Conservation (phyloP, 2,888 invertebrate species). For the Pantelozetes paolii region DNA sequence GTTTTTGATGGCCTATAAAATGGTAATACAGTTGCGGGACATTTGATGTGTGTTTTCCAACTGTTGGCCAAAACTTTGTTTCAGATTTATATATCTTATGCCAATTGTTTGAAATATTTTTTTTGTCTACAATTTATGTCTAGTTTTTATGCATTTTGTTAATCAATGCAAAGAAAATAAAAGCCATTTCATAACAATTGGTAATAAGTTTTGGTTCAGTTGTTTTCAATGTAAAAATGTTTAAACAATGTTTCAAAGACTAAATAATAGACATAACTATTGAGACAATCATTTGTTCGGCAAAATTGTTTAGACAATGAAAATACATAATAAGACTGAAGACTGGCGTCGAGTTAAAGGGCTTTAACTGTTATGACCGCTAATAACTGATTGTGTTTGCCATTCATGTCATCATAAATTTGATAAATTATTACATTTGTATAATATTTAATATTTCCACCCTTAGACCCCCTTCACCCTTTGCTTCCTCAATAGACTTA, state of each 20-base stretch:
- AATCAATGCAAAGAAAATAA: background rate
- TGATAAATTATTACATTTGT: conserved; percentile 12
- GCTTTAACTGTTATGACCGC: conserved; percentile 12
- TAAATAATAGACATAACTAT: background rate
- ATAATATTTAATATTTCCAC: conserved; percentile 4
- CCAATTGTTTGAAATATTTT: too few relatives aligned
- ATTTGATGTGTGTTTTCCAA: too few relatives aligned
- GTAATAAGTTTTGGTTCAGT: conserved; percentile 20
- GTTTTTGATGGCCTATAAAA: too few relatives aligned
- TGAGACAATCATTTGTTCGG: background rate
- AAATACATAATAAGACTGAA: background rate
- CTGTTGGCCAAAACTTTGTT: too few relatives aligned
- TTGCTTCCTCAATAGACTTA: background rate
- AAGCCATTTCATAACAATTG: conserved; percentile 13
- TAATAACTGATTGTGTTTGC: conserved; percentile 28
- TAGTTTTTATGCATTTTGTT: too few relatives aligned
- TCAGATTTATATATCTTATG: too few relatives aligned
- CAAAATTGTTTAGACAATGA: background rate
- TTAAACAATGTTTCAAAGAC: background rate
- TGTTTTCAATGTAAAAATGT: background rate
- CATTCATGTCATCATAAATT: conserved; percentile 20
- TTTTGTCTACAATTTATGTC: background rate
- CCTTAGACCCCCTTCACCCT: background rate
- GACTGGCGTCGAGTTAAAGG: conserved; percentile 20
- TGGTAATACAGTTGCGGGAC: too few relatives aligned